A percentile compares a stretch with the other conserved stretches of the same genome.
Evolutionary conservation across 2,888 invertebrate species (phyloP).

Genomic region (Anorthoa munda): DNA sequence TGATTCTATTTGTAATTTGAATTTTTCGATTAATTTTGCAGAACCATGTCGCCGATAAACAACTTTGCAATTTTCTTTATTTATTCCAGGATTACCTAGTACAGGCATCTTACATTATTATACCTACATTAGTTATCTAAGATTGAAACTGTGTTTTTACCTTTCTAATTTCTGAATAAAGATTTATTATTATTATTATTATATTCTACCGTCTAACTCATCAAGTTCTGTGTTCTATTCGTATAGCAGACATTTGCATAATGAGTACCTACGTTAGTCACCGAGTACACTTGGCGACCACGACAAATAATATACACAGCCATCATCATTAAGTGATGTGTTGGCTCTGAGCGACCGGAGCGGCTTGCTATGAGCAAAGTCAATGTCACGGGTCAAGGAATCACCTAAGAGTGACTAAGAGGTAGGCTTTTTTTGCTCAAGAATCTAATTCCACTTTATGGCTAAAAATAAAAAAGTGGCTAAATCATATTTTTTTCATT

Average conservation of each 20-base stretch:
- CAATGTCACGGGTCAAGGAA: constrained; percentile 64
- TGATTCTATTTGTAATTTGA: neutral
- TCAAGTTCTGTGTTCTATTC: constrained; percentile 28
- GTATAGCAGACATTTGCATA: constrained; percentile 51
- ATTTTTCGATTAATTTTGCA: constrained; percentile 20
- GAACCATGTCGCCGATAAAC: neutral
- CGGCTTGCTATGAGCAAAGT: constrained; percentile 41
- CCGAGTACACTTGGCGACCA: constrained; percentile 39
- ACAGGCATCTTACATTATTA: too few relatives aligned
- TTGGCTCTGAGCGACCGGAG: constrained; percentile 22
- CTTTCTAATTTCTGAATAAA: too few relatives aligned
- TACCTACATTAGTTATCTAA: too few relatives aligned
- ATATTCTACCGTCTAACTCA: constrained; percentile 37
- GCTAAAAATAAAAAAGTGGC: constrained; percentile 52
- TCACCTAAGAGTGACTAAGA: constrained; percentile 20
- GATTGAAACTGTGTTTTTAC: too few relatives aligned
- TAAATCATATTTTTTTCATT: constrained; percentile 65
- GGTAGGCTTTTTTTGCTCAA: constrained; percentile 43
- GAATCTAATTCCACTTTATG: constrained; percentile 56
- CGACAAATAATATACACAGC: constrained; percentile 53
- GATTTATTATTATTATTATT: too few relatives aligned
- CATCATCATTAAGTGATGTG: constrained; percentile 62
- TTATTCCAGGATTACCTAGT: too few relatives aligned
- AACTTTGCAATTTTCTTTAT: constrained; percentile 31
- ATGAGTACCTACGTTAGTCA: constrained; percentile 49